Conservation (phyloP, 2,888 invertebrate species). For the Coremacera marginata region DNA sequence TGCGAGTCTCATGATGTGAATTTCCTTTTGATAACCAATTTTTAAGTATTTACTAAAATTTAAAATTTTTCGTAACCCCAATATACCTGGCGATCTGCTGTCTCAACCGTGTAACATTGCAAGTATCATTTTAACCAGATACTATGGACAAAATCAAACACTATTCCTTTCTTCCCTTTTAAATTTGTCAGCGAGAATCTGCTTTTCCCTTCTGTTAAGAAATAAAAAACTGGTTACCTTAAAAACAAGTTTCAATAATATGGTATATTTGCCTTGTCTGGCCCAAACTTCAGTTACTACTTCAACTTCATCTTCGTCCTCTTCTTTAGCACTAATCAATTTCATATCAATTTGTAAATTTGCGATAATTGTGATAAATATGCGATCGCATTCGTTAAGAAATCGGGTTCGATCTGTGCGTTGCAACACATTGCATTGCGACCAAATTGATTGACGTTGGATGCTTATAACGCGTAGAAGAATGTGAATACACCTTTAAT, state of each 20-base stretch:
- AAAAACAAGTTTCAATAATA: not conserved
- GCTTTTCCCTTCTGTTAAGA: no score
- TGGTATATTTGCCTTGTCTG: not conserved
- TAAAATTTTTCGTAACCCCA: no score
- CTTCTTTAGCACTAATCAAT: constrained; percentile 64
- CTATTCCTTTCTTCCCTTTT: not conserved
- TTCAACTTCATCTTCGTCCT: constrained; percentile 12
- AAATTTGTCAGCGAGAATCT: not conserved
- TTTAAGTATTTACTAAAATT: no score
- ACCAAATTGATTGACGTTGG: not conserved
- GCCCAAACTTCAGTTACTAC: constrained; percentile 1
- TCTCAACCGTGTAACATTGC: no score
- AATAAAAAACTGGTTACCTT: not conserved
- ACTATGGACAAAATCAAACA: not conserved
- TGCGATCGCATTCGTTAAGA: not conserved
- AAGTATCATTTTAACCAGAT: no score
- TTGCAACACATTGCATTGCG: not conserved
- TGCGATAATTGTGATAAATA: constrained; percentile 68
- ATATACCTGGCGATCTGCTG: no score
- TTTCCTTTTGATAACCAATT: no score
- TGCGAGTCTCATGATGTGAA: no score
- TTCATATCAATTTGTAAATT: constrained; percentile 69
- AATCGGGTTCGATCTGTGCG: not conserved
- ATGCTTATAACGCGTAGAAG: not conserved
- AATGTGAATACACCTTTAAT: not conserved